Evolutionary conservation across 2,888 invertebrate species (phyloP), one percentile per base, ranked within the genome.

Genomic region (Theodoxus fluviatilis): DNA sequence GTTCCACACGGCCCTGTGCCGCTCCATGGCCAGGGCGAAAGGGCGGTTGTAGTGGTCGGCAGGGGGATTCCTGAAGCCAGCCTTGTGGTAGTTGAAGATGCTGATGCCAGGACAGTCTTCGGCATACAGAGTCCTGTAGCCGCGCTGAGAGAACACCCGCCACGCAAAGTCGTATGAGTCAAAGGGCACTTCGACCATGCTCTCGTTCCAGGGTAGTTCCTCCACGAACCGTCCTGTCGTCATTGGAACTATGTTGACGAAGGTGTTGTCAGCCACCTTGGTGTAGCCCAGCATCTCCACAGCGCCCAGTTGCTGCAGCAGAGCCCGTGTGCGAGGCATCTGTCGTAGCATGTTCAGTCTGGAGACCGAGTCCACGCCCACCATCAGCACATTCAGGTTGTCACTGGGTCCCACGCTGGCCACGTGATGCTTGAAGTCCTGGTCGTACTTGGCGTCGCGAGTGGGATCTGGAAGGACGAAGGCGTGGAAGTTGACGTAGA

Each of bases 211-310:
- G 6, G 77, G 76, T 2, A 74, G 71, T 31, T 79, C 78, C 38
- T 73, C 70, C 22, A 75, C 72, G 33, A 72, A 75, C 64, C 76
- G 75, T 0, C 81, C 81, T 2, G 74, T 91, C n/a, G 96, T 87
- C 72, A 94, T 90, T 0, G 96, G 93, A 7, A 94, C 90, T 71
- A 97, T 85, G 86, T 97, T 97, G 0, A 95, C 95, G 84, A 94
- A 96, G 0, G 96, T 96, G 86, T 96, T 97, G 86, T 96, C 96
- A 2, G 92, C 97, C 37, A 97, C 93, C 90, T 96, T 97, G 84
- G 94, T 95, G 86, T 94, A 96, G 4, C 96, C 97, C 76, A 92
- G 87, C 84, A 97, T 89, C 84, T 94, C 94, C 67, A 94, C 90
- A 49, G 92, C 92, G 18, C 90, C 90, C 73, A 93, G 88, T 28